Conservation (phyloP, 2,113 vertebrate species). For the Candoia aspera region DNA sequence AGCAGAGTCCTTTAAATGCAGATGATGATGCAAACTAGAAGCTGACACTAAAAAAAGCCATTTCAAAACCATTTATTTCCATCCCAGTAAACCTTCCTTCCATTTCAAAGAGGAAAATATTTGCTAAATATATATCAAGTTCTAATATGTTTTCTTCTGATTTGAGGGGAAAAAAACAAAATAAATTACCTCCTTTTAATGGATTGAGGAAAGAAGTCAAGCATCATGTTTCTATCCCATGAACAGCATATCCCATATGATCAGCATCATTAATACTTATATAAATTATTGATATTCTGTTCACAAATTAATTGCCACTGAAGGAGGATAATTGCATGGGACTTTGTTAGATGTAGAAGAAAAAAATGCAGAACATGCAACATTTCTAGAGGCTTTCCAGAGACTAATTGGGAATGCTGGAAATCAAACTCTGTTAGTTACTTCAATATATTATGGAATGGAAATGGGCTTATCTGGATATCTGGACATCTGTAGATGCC, state of each 20-base stretch:
- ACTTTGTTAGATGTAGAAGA: conserved; percentile 21
- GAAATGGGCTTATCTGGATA: neutral
- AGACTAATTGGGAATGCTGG: neutral
- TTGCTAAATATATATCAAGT: conserved; percentile 39
- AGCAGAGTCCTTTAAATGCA: neutral
- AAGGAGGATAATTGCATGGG: conserved; percentile 49
- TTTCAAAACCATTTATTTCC: neutral
- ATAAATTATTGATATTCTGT: conserved; percentile 65
- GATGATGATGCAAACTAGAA: neutral
- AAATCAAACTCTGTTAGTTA: conserved; percentile 15
- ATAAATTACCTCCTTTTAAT: conserved; percentile 52
- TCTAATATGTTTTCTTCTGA: conserved; percentile 23
- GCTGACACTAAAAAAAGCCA: neutral
- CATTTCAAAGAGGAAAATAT: conserved; percentile 43
- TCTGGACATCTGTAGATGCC: neutral
- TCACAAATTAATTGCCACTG: conserved; percentile 61
- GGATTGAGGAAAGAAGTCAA: conserved; percentile 51
- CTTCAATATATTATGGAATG: conserved; percentile 8
- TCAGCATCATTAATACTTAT: conserved; percentile 61
- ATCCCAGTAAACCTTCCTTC: conserved; percentile 12
- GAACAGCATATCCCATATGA: no score
- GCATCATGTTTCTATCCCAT: conserved; percentile 46
- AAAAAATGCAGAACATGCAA: conserved; percentile 8
- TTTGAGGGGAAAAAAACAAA: conserved; percentile 50
- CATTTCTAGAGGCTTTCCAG: conserved; percentile 28